These are phyloP conservation scores for Solenopsis fugax DNA, from an alignment of 1,140 invertebrate species.

Conservation along the genomic window DNA sequence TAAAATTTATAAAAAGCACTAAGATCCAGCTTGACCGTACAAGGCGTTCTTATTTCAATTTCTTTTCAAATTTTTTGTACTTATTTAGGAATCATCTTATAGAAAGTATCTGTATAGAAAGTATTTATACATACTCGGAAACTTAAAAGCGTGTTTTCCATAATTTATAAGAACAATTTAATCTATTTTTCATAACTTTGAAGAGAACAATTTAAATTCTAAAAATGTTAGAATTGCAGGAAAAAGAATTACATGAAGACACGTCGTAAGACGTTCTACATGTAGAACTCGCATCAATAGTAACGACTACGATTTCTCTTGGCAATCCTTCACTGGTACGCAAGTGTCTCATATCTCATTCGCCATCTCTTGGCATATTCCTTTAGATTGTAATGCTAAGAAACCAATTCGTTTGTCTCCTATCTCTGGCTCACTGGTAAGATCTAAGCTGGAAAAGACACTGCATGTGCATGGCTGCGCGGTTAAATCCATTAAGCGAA, in stretches of 20 bases:
- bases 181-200: not conserved
- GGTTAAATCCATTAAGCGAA: conserved; percentile 31
- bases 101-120: not conserved
- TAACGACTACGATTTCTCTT: conserved; percentile 25
- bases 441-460: conserved; percentile 31
- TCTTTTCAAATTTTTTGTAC: no score
- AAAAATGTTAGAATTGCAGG: conserved; percentile 21
- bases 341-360: conserved; percentile 42
- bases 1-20: no score
- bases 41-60: no score
- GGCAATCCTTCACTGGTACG: conserved; percentile 12
- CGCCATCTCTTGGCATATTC: conserved; percentile 25
- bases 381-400: conserved; percentile 40
- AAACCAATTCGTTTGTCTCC: conserved; percentile 38
- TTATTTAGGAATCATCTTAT: no score
- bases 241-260: not conserved
- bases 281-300: conserved; percentile 25
- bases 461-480: not conserved
- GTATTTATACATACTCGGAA: not conserved
- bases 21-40: no score
- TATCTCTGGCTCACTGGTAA: conserved; percentile 22
- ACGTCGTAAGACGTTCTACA: not conserved
- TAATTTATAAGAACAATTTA: not conserved
- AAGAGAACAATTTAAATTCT: not conserved
- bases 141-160: not conserved